Conservation (phyloP, 2,888 invertebrate species). For the Psococerastis gibbosa region DNA sequence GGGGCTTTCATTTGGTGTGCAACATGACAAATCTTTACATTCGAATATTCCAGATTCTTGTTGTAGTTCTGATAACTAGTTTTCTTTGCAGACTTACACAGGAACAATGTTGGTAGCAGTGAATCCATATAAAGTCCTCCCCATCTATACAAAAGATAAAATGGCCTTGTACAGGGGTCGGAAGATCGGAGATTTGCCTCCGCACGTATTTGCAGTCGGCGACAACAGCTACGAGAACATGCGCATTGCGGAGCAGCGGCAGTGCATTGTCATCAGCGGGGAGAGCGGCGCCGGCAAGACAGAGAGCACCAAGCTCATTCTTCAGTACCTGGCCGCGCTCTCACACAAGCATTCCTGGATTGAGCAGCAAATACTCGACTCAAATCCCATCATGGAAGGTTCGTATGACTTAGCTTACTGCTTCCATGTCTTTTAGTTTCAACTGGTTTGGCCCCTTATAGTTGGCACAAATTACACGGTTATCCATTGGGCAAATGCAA, state of each 20-base stretch:
- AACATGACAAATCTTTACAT: too few relatives aligned
- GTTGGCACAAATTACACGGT: neutral
- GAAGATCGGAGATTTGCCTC: conserved; percentile 70
- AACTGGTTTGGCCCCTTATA: too few relatives aligned
- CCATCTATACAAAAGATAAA: conserved; percentile 84
- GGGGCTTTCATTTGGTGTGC: too few relatives aligned
- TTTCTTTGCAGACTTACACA: conserved; percentile 63
- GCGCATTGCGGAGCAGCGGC: conserved; percentile 24
- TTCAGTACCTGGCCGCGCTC: conserved; percentile 84
- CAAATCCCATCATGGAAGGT: conserved; percentile 87
- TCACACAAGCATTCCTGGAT: conserved; percentile 95
- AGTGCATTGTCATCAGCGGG: conserved; percentile 91
- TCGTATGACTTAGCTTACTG: too few relatives aligned
- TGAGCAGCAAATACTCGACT: conserved; percentile 91
- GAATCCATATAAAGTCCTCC: conserved; percentile 84
- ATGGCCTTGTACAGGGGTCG: conserved; percentile 64
- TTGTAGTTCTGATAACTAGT: neutral
- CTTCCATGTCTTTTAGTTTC: too few relatives aligned
- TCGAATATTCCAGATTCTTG: neutral
- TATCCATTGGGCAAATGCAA: neutral
- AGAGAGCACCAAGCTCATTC: conserved; percentile 82
- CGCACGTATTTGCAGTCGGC: conserved; percentile 44
- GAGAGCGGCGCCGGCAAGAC: conserved; percentile 95
- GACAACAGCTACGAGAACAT: conserved; percentile 15
- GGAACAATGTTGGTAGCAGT: conserved; percentile 89